Percentiles rank a stretch among this genome's conserved stretches.
Conservation (phyloP, 2,113 vertebrate species). For the Sialia sialis region DNA sequence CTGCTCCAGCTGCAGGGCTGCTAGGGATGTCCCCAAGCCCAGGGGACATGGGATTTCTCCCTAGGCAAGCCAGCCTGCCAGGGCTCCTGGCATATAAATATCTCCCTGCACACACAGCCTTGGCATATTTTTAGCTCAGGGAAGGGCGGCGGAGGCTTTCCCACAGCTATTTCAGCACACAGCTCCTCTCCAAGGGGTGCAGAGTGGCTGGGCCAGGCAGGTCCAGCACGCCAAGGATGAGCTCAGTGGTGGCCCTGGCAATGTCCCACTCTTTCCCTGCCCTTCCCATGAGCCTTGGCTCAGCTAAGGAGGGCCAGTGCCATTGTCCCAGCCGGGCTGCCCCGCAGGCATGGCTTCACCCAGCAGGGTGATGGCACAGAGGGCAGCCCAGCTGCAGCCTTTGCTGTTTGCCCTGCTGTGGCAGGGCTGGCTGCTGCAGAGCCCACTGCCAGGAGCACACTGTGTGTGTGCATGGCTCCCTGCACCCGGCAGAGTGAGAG, state of each 20-base stretch:
- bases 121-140: slow-evolving; percentile 23
- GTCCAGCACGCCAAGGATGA: background rate
- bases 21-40: background rate
- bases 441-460: background rate
- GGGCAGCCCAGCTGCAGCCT: background rate
- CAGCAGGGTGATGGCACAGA: fast-evolving
- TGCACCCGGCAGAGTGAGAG: fast-evolving
- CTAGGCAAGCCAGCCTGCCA: background rate
- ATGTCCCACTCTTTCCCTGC: background rate
- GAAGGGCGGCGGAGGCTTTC: slow-evolving; percentile 50
- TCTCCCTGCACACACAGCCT: slow-evolving; percentile 14
- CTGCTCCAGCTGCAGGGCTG: background rate
- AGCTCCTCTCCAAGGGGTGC: background rate
- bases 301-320: background rate
- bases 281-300: background rate
- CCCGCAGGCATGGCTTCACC: fast-evolving
- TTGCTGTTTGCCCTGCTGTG: background rate
- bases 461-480: background rate
- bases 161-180: slow-evolving; percentile 42
- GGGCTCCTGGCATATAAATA: slow-evolving; percentile 57
- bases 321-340: fast-evolving
- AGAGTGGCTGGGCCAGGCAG: background rate
- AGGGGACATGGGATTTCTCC: background rate
- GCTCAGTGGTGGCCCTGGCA: fast-evolving
- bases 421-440: background rate